Base-by-base conservation (phyloP, 2,888 invertebrate species). In the Spodoptera exigua region DNA sequence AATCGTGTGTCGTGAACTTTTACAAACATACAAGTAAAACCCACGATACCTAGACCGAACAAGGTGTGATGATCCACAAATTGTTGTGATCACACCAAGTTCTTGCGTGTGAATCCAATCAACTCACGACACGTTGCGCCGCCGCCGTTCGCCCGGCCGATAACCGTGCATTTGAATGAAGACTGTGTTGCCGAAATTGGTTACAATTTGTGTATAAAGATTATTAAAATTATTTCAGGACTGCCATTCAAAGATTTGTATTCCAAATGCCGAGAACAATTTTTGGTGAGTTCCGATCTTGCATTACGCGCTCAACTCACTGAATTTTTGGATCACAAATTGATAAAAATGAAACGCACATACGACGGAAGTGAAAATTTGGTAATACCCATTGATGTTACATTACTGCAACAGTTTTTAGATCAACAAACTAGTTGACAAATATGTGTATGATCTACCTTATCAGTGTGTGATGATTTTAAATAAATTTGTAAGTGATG, bases 291-390 rank as follows among this genome's bases (percentile, higher is more conserved):
- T 86, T 98, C 98, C 0, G 99, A 99, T 89, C 95, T 97, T 54
- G 98, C 98, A 0, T 90, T 99, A 60, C 95, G 98, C 72, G 97
- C 98, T 4, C 98, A 99, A 82, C 95, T 99, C 2, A 98, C 98
- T 0, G 99, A 99, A 91, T 99, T 99, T 90, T 93, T 98, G 47
- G 99, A 99, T 90, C 99, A 99, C 88, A 98, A 98, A 87, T 95
- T 99, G 77, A 96, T 99, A 3, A 97, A 96, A 87, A 96, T 96
- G 56, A 97, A 97, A 83, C 95, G 98, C 79, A 96, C 96, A 13
- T 91, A 94, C 27, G 98, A 98, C 86, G 98, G 98, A 34, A 95
- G 96, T 49, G 98, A 99, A 85, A 96, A 96, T 82, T 92, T 99
- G 34, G 84, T 95, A 17, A 97, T 99, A 85, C 98, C 98, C 0